phyloP scores from a whole-genome alignment of 1,140 invertebrate genomes.

The Heliconius hewitsoni region DNA sequence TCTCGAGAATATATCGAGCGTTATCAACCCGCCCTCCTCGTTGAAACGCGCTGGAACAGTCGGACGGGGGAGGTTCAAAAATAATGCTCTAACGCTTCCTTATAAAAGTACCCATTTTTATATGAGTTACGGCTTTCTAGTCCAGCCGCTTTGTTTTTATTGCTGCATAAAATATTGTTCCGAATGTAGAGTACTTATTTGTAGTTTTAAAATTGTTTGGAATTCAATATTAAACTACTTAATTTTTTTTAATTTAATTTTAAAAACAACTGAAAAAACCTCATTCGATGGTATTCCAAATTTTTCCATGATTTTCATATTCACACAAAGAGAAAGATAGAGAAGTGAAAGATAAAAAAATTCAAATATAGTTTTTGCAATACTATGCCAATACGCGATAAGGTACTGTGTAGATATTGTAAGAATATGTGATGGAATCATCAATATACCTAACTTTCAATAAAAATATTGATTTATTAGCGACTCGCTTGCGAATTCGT shows the following conservation, averaged over 20 bases:
- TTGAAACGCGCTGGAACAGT: slow-evolving; percentile 18
- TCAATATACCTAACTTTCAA: neutral
- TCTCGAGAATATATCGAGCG: neutral
- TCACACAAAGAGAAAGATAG: too few species aligned
- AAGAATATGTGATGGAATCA: neutral
- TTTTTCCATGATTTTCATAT: too few species aligned
- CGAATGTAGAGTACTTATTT: neutral
- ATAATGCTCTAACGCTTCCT: slow-evolving; percentile 17
- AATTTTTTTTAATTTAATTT: neutral
- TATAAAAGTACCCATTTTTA: slow-evolving; percentile 7
- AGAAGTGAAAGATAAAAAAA: too few species aligned
- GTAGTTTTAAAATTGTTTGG: neutral
- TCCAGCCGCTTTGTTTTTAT: slow-evolving; percentile 8
- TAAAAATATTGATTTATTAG: too few species aligned
- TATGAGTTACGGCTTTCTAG: slow-evolving; percentile 5
- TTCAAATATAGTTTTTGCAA: too few species aligned
- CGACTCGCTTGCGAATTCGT: too few species aligned
- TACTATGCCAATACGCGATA: neutral
- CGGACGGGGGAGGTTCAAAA: slow-evolving; percentile 13
- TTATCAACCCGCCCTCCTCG: slow-evolving; percentile 24
- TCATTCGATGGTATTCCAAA: too few species aligned
- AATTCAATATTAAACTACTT: neutral
- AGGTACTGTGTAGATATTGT: neutral
- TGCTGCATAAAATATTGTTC: neutral
- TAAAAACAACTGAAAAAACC: too few species aligned